These are phyloP conservation scores for Ceratoteleas bidentatus DNA, from an alignment of 1,140 invertebrate genomes.

Conservation along the genomic window DNA sequence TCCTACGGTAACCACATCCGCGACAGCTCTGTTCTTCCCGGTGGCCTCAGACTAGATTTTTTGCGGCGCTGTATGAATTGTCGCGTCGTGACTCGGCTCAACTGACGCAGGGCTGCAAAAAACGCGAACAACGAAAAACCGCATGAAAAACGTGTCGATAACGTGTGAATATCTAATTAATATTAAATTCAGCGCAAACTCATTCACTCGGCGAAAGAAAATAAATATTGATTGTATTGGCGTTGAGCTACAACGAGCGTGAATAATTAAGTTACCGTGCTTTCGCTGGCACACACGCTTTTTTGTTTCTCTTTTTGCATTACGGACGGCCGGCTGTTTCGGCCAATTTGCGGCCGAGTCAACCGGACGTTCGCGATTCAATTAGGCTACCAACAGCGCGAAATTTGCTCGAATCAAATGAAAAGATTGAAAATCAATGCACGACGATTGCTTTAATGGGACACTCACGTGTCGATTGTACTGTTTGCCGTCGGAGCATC, in stretches of 20 bases:
- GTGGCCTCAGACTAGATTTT: too few species aligned
- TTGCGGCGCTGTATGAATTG: too few species aligned
- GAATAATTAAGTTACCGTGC: slow-evolving; percentile 71
- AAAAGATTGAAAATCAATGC: slow-evolving; percentile 77
- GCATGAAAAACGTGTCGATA: too few species aligned
- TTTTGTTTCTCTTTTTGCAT: slow-evolving; percentile 69
- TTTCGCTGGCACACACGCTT: slow-evolving; percentile 52
- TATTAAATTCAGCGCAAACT: slow-evolving; percentile 34
- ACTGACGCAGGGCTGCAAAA: too few species aligned
- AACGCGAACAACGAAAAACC: too few species aligned
- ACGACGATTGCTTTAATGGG: slow-evolving; percentile 73
- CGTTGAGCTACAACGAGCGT: slow-evolving; percentile 61
- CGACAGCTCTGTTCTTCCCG: too few species aligned
- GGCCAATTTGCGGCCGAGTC: slow-evolving; percentile 78
- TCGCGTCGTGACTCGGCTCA: too few species aligned
- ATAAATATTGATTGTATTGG: slow-evolving; percentile 70
- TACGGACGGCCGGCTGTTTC: slow-evolving; percentile 67
- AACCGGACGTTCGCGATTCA: slow-evolving; percentile 76
- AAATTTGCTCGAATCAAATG: slow-evolving; percentile 77
- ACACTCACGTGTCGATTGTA: slow-evolving; percentile 67
- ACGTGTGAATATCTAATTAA: slow-evolving; percentile 44
- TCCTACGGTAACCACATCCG: too few species aligned
- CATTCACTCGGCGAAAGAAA: slow-evolving; percentile 52
- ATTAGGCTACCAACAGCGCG: slow-evolving; percentile 74
- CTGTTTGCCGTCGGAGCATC: slow-evolving; percentile 25